phyloP scores from a whole-genome alignment of 2,888 invertebrate species.

The Stenodema calcarata region DNA sequence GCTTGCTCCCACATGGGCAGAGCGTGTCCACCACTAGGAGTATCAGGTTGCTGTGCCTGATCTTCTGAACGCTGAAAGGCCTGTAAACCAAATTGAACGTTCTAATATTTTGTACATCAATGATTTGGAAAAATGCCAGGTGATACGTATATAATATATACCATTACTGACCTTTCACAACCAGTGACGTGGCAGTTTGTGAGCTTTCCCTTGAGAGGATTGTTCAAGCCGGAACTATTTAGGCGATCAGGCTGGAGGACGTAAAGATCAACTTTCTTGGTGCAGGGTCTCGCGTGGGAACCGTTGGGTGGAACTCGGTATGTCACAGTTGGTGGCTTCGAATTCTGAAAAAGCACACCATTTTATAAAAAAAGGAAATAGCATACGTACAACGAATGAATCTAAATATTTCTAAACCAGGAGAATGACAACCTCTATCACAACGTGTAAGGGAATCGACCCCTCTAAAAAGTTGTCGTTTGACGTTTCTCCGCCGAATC shows the following conservation, averaged over 20 bases:
- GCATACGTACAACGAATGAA: too few relatives aligned
- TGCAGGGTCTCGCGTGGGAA: slow-evolving; percentile 72
- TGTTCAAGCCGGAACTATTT: slow-evolving; percentile 77
- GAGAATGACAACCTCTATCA: too few relatives aligned
- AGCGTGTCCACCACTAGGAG: slow-evolving; percentile 86
- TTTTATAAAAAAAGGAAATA: too few relatives aligned
- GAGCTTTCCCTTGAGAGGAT: slow-evolving; percentile 85
- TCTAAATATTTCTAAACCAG: too few relatives aligned
- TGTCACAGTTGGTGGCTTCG: slow-evolving; percentile 61
- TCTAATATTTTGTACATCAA: not conserved
- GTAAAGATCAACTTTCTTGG: slow-evolving; percentile 86
- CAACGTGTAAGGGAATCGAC: not conserved
- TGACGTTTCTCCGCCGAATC: too few relatives aligned
- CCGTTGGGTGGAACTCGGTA: slow-evolving; percentile 63
- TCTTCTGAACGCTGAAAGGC: slow-evolving; percentile 90
- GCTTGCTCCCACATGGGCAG: slow-evolving; percentile 87
- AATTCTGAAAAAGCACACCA: slow-evolving; percentile 56
- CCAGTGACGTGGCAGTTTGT: slow-evolving; percentile 88
- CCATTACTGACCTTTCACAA: slow-evolving; percentile 89
- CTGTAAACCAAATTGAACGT: slow-evolving; percentile 64
- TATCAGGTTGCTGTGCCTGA: slow-evolving; percentile 87
- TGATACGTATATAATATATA: too few relatives aligned
- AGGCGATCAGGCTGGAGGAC: slow-evolving; percentile 81
- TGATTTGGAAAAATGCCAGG: too few relatives aligned
- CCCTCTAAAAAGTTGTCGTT: too few relatives aligned